Evolutionary conservation across 2,888 invertebrate species (phyloP).

Genomic region (Volucella inanis): DNA sequence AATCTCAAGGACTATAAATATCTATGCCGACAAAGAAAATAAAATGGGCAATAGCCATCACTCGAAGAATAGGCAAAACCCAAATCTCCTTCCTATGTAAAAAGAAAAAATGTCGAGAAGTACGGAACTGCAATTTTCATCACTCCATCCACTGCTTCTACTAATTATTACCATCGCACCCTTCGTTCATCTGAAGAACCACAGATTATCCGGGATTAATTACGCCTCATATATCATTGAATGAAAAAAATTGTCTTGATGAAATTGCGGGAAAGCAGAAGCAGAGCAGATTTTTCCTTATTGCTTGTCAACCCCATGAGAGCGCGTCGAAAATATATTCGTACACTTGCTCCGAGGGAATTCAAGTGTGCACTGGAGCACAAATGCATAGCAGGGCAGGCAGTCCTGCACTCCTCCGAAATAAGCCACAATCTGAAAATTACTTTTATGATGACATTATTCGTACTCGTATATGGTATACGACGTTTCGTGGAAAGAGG

Average conservation of each 20-base stretch:
- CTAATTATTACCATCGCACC: slow-evolving; percentile 54
- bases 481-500: slow-evolving; percentile 14
- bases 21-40: slow-evolving; percentile 46
- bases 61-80: slow-evolving; percentile 2
- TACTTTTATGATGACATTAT: slow-evolving; percentile 72
- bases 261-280: slow-evolving; percentile 44
- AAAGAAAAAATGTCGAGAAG: slow-evolving; percentile 44
- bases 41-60: not conserved
- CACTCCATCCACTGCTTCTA: not conserved
- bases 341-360: slow-evolving; percentile 60
- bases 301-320: slow-evolving; percentile 34
- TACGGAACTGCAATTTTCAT: not conserved
- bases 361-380: slow-evolving; percentile 63
- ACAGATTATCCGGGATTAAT: slow-evolving; percentile 75
- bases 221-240: slow-evolving; percentile 75
- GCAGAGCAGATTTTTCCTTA: slow-evolving; percentile 59
- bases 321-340: slow-evolving; percentile 38
- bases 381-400: slow-evolving; percentile 3
- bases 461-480: slow-evolving; percentile 10
- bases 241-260: slow-evolving; percentile 44
- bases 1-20: slow-evolving; percentile 9
- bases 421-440: slow-evolving; percentile 69
- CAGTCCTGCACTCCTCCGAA: slow-evolving; percentile 3
- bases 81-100: slow-evolving; percentile 6
- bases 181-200: slow-evolving; percentile 42